These are phyloP conservation scores for Hyalella azteca DNA, from an alignment of 2,888 invertebrate genomes.

Conservation along the genomic window DNA sequence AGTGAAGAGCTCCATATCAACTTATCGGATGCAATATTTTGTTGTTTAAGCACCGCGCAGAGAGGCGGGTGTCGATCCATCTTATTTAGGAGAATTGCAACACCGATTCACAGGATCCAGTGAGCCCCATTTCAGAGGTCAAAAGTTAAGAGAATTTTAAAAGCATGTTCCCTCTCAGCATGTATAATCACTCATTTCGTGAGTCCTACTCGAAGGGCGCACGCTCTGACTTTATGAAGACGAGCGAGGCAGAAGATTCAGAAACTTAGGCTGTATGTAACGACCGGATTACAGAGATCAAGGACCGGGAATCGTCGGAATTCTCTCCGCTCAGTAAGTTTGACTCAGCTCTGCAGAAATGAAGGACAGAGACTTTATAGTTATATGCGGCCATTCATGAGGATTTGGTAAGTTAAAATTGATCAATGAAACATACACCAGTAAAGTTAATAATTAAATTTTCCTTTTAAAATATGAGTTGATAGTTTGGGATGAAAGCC, in stretches of 20 bases:
- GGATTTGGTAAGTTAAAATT: slow-evolving; percentile 24
- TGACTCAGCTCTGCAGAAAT: background rate
- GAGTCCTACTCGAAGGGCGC: background rate
- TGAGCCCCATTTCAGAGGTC: background rate
- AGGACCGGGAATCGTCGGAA: background rate
- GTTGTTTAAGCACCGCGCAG: slow-evolving; percentile 7
- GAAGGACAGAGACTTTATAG: slow-evolving; percentile 10
- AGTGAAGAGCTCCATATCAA: background rate
- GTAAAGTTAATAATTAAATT: background rate
- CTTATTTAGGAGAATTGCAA: slow-evolving; percentile 7
- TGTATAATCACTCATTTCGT: slow-evolving; percentile 23
- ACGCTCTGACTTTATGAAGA: slow-evolving; percentile 4
- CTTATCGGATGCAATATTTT: slow-evolving; percentile 1
- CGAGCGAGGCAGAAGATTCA: background rate
- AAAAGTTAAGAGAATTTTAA: slow-evolving; percentile 12
- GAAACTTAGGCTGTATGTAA: slow-evolving; percentile 30
- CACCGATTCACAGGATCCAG: slow-evolving; percentile 6
- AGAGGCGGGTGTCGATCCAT: background rate
- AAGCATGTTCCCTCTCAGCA: slow-evolving; percentile 1
- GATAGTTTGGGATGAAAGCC: too few relatives aligned
- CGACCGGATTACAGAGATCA: background rate
- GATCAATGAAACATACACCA: background rate
- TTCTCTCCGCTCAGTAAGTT: slow-evolving; percentile 13
- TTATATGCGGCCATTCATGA: slow-evolving; percentile 9
- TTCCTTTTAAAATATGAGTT: too few relatives aligned